Conservation (phyloP, 2,113 vertebrate species). For the Geothlypis trichas region DNA sequence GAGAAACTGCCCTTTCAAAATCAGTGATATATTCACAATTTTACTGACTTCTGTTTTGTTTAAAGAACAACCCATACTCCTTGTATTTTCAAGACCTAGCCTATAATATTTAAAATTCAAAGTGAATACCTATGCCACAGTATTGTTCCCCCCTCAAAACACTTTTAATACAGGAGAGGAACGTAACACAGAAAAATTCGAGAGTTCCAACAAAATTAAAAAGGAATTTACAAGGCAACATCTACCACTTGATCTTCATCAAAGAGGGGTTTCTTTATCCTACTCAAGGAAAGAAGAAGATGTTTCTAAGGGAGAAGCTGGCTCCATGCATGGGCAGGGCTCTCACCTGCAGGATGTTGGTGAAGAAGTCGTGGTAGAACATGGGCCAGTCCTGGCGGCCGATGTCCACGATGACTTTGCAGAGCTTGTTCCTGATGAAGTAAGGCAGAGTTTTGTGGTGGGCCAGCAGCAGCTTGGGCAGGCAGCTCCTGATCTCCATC, state of each 20-base stretch:
- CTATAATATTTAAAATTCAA: background rate
- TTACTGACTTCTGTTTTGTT: background rate
- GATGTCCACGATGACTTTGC: conserved; percentile 98
- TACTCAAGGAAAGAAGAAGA: background rate
- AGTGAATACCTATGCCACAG: background rate
- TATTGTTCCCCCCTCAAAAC: background rate
- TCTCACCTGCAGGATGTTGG: conserved; percentile 94
- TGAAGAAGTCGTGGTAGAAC: conserved; percentile 99
- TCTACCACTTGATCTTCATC: background rate
- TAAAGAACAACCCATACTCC: background rate
- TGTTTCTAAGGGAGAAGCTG: background rate
- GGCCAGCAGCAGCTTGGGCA: conserved; percentile 93
- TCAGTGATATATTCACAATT: background rate
- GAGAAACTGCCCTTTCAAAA: background rate
- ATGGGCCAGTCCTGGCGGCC: conserved; percentile 98
- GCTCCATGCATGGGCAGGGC: background rate
- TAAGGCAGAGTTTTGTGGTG: conserved; percentile 95
- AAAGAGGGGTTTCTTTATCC: no score
- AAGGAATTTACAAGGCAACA: background rate
- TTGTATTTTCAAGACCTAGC: background rate
- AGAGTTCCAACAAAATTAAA: background rate
- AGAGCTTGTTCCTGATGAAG: conserved; percentile 98
- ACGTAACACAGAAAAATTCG: accelerated
- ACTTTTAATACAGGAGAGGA: background rate
- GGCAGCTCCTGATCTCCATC: conserved; percentile 94